A percentile compares a stretch with the other conserved stretches of the same genome.
Conservation (phyloP, 2,888 invertebrate species). For the Rhyacophila evoluta region DNA sequence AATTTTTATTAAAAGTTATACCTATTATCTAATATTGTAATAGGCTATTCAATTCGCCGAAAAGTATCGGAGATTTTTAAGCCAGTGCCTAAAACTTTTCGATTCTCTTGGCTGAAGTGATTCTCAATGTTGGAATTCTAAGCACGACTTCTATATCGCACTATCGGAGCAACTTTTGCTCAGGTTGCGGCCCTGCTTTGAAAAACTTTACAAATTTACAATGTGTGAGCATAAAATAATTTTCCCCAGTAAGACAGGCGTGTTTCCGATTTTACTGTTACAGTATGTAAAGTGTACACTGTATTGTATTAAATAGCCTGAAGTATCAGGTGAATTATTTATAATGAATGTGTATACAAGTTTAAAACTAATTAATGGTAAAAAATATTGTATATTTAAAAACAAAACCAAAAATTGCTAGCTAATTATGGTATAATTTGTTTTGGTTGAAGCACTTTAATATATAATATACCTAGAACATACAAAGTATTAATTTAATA, state of each 20-base stretch:
- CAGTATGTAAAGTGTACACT: not conserved
- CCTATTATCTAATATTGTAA: conserved; percentile 11
- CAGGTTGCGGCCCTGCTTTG: conserved; percentile 5
- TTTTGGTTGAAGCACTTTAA: no score
- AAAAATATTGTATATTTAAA: no score
- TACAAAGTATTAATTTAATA: no score
- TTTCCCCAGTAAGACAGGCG: not conserved
- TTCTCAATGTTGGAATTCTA: not conserved
- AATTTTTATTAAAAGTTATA: not conserved
- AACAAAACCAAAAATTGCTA: no score
- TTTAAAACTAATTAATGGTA: no score
- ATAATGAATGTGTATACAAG: no score
- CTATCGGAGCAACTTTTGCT: conserved; percentile 13
- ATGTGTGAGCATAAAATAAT: conserved; percentile 9
- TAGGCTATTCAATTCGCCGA: not conserved
- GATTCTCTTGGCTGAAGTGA: conserved; percentile 25
- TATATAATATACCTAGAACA: no score
- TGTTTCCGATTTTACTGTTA: not conserved
- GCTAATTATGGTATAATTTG: no score
- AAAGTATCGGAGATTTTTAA: conserved; percentile 1
- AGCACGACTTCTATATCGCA: conserved; percentile 29
- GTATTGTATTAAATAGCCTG: not conserved
- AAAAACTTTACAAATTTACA: conserved; percentile 19
- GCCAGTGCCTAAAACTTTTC: not conserved
- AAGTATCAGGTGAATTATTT: not conserved